Percentiles rank a stretch among this genome's conserved stretches.
phyloP scores from a whole-genome alignment of 2,797 vertebrate genomes.

The Microchirus variegatus region DNA sequence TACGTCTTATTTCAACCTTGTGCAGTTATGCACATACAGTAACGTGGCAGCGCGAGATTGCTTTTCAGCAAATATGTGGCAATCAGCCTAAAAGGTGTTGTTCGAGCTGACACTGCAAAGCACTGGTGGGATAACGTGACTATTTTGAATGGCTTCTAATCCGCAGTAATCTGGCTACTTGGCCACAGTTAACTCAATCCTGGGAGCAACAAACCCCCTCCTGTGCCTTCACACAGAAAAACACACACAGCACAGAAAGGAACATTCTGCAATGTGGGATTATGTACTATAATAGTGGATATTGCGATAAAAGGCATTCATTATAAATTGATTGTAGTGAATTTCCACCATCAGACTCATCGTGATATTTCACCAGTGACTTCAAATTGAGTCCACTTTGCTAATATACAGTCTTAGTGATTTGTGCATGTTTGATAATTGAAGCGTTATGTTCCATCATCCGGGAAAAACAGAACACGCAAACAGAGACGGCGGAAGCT shows the following conservation, averaged over 20 bases:
- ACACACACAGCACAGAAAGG: conserved; percentile 1
- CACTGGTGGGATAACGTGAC: conserved; percentile 77
- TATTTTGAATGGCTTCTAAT: conserved; percentile 81
- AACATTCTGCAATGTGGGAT: conserved; percentile 6
- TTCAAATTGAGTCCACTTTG: too few species aligned
- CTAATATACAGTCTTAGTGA: too few species aligned
- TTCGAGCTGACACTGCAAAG: conserved; percentile 63
- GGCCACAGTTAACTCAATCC: conserved; percentile 78
- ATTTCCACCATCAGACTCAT: too few species aligned
- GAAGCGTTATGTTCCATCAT: too few species aligned
- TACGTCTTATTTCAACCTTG: not conserved
- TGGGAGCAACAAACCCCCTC: conserved; percentile 46
- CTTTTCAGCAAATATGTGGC: conserved; percentile 33
- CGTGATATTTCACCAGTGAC: too few species aligned
- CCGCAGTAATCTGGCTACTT: conserved; percentile 81
- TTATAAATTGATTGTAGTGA: too few species aligned
- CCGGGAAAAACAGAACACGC: too few species aligned
- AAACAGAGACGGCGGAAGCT: too few species aligned
- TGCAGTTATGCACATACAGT: not conserved
- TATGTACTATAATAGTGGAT: too few species aligned
- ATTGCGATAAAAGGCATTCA: too few species aligned
- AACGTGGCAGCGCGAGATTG: not conserved
- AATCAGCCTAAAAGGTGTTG: conserved; percentile 50
- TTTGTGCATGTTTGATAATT: too few species aligned
- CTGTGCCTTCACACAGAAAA: conserved; percentile 3